Evolutionary conservation across 2,888 invertebrate species (phyloP), one percentile per base, ranked within the genome.

Genomic region (Myopa testacea): DNA sequence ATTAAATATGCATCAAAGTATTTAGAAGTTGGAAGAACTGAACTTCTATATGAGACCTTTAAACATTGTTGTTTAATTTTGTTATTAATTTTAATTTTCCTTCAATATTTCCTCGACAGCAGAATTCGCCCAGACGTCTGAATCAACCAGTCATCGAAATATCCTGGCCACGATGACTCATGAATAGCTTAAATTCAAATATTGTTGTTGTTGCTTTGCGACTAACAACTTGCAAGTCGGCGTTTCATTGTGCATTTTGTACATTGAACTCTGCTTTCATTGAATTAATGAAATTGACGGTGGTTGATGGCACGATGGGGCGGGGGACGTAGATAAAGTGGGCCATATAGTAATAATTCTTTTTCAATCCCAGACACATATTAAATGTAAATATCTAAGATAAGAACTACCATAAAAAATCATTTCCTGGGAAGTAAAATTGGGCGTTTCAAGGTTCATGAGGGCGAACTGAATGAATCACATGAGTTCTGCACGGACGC

Each of bases 141-240:
- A 65, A 37, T 5, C 52, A 52, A 63, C 34, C 74, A 74, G 63
- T 40, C 62, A 73, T 62, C 62, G 62, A 14, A 63, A 74, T 37
- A 74, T 74, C 63, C 73, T 73, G 62, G 14, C 58, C n/a, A 60
- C 55, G 58, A 63, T 74, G 74, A 74, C 63, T 63, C 74, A 74
- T 52, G 34, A 63, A 50, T 12, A 26, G 63, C 45, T 14, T 37
- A 19, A 7, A 19, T 50, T 67, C 12, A 37, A 67, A 37, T 67
- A 40, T 67, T 16, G 1, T 67, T 67, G 45, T 45, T 45, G 16
- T 58, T 58, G 10, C 58, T 58, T 58, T 55, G 19, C 34, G 8
- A 55, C n/a, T n/a, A n/a, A 1, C 16, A 55, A 37, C 37, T 26
- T 70, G 55, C 10, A 70, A 52, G 26, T 26, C 26, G 2, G 26